These are phyloP conservation scores for Baronia brevicornis DNA, from an alignment of 2,888 invertebrate genomes.

Conservation along the genomic window DNA sequence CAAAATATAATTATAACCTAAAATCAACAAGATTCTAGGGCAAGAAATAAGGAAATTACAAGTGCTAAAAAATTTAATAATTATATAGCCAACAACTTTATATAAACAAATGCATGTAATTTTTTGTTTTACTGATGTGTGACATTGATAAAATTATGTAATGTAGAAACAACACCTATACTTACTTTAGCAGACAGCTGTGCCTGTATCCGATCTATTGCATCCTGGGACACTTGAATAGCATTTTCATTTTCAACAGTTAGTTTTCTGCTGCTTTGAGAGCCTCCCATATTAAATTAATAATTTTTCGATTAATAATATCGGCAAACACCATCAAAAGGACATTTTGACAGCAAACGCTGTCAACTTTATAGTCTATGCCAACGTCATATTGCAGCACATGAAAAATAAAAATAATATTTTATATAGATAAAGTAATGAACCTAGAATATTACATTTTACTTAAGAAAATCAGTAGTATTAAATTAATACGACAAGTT, in stretches of 20 bases:
- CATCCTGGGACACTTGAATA: constrained; percentile 68
- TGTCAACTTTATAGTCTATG: constrained; percentile 12
- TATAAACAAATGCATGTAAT: constrained; percentile 15
- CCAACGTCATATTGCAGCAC: too few species aligned
- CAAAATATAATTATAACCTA: constrained; percentile 3
- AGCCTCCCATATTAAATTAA: constrained; percentile 74
- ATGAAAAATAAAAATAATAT: too few species aligned
- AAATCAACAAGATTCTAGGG: too few species aligned
- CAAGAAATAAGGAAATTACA: constrained; percentile 2
- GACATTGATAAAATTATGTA: constrained; percentile 72
- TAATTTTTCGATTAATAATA: constrained; percentile 42
- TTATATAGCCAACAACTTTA: constrained; percentile 1
- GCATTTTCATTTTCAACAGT: constrained; percentile 68
- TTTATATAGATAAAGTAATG: too few species aligned
- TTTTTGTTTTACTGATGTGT: constrained; percentile 40
- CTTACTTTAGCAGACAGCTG: constrained; percentile 61
- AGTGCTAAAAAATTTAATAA: too few species aligned
- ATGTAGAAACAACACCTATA: constrained; percentile 54
- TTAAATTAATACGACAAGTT: too few species aligned
- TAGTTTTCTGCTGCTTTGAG: constrained; percentile 71
- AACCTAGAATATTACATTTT: too few species aligned
- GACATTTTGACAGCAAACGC: constrained; percentile 37
- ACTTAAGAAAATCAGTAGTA: too few species aligned
- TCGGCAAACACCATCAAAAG: constrained; percentile 63
- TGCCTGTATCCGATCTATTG: constrained; percentile 63